A percentile compares a stretch with the other conserved stretches of the same genome.
phyloP scores from a whole-genome alignment of 1,140 invertebrate species.

The Grapholita molesta region DNA sequence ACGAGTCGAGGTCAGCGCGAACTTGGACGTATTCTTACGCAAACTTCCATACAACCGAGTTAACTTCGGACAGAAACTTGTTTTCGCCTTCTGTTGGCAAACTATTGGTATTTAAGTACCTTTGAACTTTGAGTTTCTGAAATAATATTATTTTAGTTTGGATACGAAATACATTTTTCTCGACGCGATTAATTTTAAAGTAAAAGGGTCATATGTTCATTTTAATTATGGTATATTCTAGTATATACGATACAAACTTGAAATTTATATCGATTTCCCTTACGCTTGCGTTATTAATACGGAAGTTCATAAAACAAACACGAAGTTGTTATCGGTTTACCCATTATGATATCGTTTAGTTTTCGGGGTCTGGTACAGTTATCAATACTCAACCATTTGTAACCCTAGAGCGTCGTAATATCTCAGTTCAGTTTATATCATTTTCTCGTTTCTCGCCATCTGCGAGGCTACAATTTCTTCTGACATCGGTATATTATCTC shows the following conservation, averaged over 20 bases:
- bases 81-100: constrained; percentile 5
- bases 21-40: constrained; percentile 13
- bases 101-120: neutral
- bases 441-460: neutral
- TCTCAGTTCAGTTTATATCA: neutral
- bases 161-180: neutral
- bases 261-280: neutral
- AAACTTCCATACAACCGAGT: constrained; percentile 4
- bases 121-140: neutral
- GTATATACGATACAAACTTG: too few relatives aligned
- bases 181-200: too few relatives aligned
- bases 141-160: neutral
- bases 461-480: neutral
- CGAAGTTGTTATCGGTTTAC: neutral
- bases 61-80: constrained; percentile 4
- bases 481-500: neutral
- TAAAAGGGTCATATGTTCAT: too few relatives aligned
- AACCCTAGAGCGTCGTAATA: neutral
- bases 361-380: neutral
- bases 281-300: neutral
- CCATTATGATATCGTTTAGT: neutral
- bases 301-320: neutral
- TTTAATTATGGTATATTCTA: too few relatives aligned
- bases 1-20: constrained; percentile 21
- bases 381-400: neutral